Percentiles rank a stretch among this genome's conserved stretches.
phyloP scores from a whole-genome alignment of 2,797 vertebrate genomes.

The Hydrolagus colliei region DNA sequence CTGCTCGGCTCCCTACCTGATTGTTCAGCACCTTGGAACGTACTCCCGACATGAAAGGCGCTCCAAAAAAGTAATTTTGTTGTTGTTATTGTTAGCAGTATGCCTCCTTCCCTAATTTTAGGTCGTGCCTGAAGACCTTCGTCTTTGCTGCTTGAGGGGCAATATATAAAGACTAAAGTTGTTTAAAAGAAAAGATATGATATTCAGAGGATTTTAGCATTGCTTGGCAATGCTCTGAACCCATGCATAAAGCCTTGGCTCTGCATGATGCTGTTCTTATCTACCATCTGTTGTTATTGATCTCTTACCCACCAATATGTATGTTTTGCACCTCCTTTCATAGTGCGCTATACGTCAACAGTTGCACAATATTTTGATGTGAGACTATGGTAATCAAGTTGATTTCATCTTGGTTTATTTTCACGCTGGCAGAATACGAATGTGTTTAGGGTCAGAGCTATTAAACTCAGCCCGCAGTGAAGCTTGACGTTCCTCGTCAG shows the following conservation, averaged over 20 bases:
- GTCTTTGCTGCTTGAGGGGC: too few species aligned
- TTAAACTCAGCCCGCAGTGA: slow-evolving; percentile 21
- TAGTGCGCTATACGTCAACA: slow-evolving; percentile 14
- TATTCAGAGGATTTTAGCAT: neutral
- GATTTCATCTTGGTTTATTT: slow-evolving; percentile 15
- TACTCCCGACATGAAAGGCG: too few species aligned
- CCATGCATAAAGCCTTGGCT: neutral
- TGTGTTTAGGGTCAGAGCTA: slow-evolving; percentile 6
- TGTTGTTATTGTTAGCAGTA: too few species aligned
- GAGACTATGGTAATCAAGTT: slow-evolving; percentile 24
- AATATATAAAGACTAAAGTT: neutral
- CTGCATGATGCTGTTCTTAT: slow-evolving; percentile 13
- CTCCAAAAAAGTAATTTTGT: too few species aligned
- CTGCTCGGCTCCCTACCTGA: too few species aligned
- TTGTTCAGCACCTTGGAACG: too few species aligned
- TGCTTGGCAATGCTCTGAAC: neutral
- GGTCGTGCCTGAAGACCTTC: too few species aligned
- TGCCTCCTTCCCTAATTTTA: too few species aligned
- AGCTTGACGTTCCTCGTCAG: slow-evolving; percentile 12
- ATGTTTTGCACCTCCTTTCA: slow-evolving; percentile 13
- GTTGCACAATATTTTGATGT: slow-evolving; percentile 24
- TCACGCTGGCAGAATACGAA: slow-evolving; percentile 15
- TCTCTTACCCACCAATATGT: slow-evolving; percentile 20
- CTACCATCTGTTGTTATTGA: slow-evolving; percentile 19
- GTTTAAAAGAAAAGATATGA: neutral